Evolutionary conservation across 2,797 vertebrate species (phyloP).

Genomic region (Thunnus albacares): DNA sequence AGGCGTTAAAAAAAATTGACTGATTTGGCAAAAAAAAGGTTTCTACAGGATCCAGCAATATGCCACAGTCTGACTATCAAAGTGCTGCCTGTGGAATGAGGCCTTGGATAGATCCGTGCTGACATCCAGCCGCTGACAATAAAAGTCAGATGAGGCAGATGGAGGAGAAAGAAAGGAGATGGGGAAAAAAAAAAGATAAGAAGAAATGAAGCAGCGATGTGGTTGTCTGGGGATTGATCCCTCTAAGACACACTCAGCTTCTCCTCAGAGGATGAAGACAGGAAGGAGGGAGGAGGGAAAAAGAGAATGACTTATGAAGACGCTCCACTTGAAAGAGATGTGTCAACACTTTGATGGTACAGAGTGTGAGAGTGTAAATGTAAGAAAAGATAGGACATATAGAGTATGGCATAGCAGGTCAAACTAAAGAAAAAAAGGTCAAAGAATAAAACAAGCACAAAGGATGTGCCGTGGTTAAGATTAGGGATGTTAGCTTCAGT

Average conservation of each 20-base stretch:
- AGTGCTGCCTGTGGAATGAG: conserved; percentile 41
- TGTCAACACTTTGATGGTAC: conserved; percentile 79
- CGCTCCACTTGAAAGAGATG: conserved; percentile 76
- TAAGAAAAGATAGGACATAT: conserved; percentile 46
- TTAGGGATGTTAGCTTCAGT: too few species aligned
- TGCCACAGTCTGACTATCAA: conserved; percentile 42
- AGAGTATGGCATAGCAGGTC: conserved; percentile 51
- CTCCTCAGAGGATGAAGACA: conserved; percentile 70
- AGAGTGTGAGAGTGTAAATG: conserved; percentile 49
- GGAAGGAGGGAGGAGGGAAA: conserved; percentile 58
- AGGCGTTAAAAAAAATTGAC: conserved; percentile 15
- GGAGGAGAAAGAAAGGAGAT: conserved; percentile 43
- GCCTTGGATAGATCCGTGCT: conserved; percentile 34
- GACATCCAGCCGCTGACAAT: conserved; percentile 61
- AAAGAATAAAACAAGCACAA: conserved; percentile 34
- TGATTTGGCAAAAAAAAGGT: conserved; percentile 7
- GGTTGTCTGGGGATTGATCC: conserved; percentile 73
- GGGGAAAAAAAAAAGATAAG: conserved; percentile 45
- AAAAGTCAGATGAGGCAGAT: conserved; percentile 64
- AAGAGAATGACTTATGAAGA: conserved; percentile 84
- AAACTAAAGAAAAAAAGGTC: conserved; percentile 50
- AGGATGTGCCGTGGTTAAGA: neutral
- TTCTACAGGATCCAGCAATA: conserved; percentile 5
- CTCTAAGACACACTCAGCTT: conserved; percentile 65
- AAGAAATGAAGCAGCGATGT: conserved; percentile 52